These are phyloP conservation scores for Edolisoma coerulescens DNA, from an alignment of 2,113 vertebrate species.

Conservation along the genomic window DNA sequence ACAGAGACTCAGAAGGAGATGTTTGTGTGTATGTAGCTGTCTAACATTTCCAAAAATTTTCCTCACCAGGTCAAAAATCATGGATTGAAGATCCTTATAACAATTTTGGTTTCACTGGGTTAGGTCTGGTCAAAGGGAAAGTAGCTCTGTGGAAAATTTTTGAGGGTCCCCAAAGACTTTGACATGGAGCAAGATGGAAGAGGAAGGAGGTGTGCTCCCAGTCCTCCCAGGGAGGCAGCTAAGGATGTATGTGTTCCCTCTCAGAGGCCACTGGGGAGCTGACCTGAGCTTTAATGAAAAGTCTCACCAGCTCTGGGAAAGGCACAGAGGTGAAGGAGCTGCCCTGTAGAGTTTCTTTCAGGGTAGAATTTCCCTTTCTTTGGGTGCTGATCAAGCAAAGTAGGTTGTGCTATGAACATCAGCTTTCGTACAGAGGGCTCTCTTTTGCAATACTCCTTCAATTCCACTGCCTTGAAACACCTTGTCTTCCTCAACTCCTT, in stretches of 20 bases:
- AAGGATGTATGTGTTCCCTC: background rate
- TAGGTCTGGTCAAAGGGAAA: background rate
- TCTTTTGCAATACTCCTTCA: background rate
- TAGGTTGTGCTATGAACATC: fast-evolving
- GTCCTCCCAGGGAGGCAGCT: background rate
- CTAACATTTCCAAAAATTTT: background rate
- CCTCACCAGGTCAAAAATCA: background rate
- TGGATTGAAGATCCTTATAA: background rate
- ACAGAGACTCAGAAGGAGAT: background rate
- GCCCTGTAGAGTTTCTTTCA: background rate
- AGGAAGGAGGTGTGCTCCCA: background rate
- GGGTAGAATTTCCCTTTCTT: background rate
- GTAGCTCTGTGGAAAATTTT: background rate
- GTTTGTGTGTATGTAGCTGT: background rate
- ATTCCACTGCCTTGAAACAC: background rate
- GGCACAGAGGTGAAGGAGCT: background rate
- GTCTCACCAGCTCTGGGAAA: background rate
- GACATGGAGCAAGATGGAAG: background rate
- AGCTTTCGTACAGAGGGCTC: background rate
- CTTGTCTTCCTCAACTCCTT: background rate
- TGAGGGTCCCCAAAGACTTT: background rate
- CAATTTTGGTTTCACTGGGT: background rate
- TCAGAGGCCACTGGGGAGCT: background rate
- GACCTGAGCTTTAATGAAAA: background rate
- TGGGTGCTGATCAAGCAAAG: background rate